Conservation (phyloP, 1,140 invertebrate species). For the Physella acuta region DNA sequence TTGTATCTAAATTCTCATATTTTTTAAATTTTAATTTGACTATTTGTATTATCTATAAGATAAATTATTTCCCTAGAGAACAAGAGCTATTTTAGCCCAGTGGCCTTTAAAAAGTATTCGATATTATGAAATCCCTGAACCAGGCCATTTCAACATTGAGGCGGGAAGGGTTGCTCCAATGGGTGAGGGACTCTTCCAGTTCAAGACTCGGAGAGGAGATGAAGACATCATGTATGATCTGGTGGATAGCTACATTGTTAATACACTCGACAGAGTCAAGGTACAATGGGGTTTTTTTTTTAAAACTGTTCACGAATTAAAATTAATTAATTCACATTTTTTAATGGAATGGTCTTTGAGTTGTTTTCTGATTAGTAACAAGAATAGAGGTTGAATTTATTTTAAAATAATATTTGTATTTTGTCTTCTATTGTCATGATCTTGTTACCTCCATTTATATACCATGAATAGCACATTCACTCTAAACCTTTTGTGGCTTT, state of each 20-base stretch:
- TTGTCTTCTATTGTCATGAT: no score
- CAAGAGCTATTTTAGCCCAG: conserved; percentile 46
- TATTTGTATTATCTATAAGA: neutral
- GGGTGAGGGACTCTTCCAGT: conserved; percentile 52
- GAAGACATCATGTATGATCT: conserved; percentile 49
- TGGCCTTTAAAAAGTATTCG: conserved; percentile 55
- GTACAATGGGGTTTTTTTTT: no score
- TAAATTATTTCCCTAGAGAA: conserved; percentile 30
- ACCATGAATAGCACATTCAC: no score
- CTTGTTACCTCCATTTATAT: no score
- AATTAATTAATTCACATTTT: no score
- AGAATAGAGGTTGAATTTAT: no score
- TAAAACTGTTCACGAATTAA: no score
- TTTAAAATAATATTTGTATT: no score
- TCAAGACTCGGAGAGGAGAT: conserved; percentile 38
- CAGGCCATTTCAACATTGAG: conserved; percentile 46
- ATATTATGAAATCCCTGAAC: conserved; percentile 47
- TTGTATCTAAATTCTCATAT: neutral
- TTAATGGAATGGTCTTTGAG: no score
- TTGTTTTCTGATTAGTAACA: no score
- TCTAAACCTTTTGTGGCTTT: no score
- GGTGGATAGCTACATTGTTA: conserved; percentile 49
- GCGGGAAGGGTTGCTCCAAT: conserved; percentile 51
- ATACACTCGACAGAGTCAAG: conserved; percentile 46
- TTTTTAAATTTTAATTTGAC: neutral